Evolutionary conservation across 2,113 vertebrate species (phyloP).

Genomic region (Montifringilla adamsi): DNA sequence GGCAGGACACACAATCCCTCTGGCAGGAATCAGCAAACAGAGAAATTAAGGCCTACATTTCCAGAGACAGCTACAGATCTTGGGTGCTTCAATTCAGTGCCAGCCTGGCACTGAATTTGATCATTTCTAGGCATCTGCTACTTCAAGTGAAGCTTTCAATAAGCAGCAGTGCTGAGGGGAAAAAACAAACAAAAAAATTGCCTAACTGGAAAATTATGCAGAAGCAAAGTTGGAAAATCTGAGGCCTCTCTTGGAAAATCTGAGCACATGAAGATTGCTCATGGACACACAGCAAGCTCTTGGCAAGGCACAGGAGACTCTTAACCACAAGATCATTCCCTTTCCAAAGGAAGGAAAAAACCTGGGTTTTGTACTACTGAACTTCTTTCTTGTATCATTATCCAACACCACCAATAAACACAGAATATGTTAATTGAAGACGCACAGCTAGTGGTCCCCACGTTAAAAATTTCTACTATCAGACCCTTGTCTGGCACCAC

Average conservation of each 20-base stretch:
- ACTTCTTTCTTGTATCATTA: neutral
- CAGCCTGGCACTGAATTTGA: neutral
- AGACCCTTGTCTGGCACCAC: neutral
- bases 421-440: neutral
- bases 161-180: neutral
- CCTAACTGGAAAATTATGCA: neutral
- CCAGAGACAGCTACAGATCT: neutral
- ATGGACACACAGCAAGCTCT: neutral
- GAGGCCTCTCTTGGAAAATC: constrained; percentile 7
- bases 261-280: neutral
- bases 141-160: neutral
- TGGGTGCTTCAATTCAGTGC: neutral
- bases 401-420: neutral
- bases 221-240: neutral
- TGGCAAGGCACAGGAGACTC: neutral
- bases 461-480: neutral
- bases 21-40: neutral
- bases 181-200: neutral
- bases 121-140: neutral
- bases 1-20: neutral
- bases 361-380: neutral
- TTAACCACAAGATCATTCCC: neutral
- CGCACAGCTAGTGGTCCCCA: neutral
- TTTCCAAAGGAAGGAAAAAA: neutral
- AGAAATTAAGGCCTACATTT: neutral